These are phyloP conservation scores for Lasioglossum pauxillum DNA, from an alignment of 2,888 invertebrate genomes.

Conservation along the genomic window DNA sequence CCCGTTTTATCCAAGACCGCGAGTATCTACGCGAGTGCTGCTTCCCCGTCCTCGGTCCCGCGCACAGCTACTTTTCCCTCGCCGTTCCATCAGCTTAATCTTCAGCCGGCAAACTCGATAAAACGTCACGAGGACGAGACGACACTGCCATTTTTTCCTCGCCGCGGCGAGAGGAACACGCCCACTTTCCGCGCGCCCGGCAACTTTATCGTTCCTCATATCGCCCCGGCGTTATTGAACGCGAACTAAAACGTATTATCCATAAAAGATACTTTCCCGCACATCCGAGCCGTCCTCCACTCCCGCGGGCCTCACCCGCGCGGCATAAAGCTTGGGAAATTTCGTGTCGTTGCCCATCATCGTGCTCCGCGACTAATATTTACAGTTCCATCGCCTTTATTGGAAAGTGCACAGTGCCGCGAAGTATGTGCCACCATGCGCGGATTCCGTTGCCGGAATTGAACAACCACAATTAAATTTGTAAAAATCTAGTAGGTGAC, in stretches of 20 bases:
- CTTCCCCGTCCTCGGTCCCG: not conserved
- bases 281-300: not conserved
- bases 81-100: slow-evolving; percentile 61
- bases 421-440: not conserved
- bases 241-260: slow-evolving; percentile 56
- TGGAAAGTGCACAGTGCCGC: slow-evolving; percentile 12
- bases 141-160: slow-evolving; percentile 46
- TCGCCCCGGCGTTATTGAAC: slow-evolving; percentile 56
- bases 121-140: slow-evolving; percentile 48
- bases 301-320: not conserved
- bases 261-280: slow-evolving; percentile 49
- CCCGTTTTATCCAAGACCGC: not conserved
- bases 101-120: slow-evolving; percentile 55
- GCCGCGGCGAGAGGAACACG: slow-evolving; percentile 37
- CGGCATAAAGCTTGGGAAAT: slow-evolving; percentile 28
- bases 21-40: not conserved
- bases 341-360: slow-evolving; percentile 23
- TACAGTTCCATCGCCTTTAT: slow-evolving; percentile 47
- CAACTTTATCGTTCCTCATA: slow-evolving; percentile 55
- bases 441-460: too few relatives aligned
- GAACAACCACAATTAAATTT: too few relatives aligned
- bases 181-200: slow-evolving; percentile 30
- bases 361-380: slow-evolving; percentile 31
- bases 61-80: not conserved
- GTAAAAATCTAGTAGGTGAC: too few relatives aligned